Evolutionary conservation across 1,140 invertebrate species (phyloP), one percentile per base, ranked within the genome.

Genomic region (Tribolium castaneum): DNA sequence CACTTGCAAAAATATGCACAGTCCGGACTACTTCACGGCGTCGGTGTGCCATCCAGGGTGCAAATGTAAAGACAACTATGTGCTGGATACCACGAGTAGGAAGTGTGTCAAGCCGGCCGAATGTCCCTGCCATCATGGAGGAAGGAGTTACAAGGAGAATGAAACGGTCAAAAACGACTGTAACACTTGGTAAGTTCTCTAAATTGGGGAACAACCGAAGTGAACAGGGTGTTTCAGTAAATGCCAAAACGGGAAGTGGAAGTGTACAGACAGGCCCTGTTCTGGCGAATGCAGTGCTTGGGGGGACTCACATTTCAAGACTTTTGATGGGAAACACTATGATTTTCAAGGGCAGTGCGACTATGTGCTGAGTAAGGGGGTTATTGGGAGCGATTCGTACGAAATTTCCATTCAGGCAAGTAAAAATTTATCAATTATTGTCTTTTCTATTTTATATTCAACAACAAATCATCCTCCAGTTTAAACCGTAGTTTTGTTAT

Each of bases 301-400:
- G 94, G 95, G 95, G 3, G 94, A 96, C 82, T 95, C 94, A 0
- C 96, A 98, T 86, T 95, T 95, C 83, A 92, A 91, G 79, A 96
- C 94, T 0, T 98, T 96, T 83, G 96, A 97, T 87, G 93, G 93
- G 0, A 90, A 90, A n/a, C 87, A 90, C 5, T 97, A 91, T 84
- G 94, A 97, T 84, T 97, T 97, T 86, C 94, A 97, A 86, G 95
- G 96, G 30, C 90, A 92, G 52, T 98, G 96, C 84, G 93, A 95
- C 76, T 97, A 97, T 83, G 89, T 97, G 9, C 86, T 97, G 5
- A 92, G 92, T 1, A 95, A 96, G 86, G 94, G 93, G 10, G 87
- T 81, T 1, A 82, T 90, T 50, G 89, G 86, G 14, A 87, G 90
- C 14, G 92, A 94, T 78, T 89, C 88, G 0, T 96, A 95, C 83